Percentiles rank a stretch among this genome's conserved stretches.
These are phyloP conservation scores for Picus viridis DNA, from an alignment of 2,797 vertebrate species.

Conservation along the genomic window DNA sequence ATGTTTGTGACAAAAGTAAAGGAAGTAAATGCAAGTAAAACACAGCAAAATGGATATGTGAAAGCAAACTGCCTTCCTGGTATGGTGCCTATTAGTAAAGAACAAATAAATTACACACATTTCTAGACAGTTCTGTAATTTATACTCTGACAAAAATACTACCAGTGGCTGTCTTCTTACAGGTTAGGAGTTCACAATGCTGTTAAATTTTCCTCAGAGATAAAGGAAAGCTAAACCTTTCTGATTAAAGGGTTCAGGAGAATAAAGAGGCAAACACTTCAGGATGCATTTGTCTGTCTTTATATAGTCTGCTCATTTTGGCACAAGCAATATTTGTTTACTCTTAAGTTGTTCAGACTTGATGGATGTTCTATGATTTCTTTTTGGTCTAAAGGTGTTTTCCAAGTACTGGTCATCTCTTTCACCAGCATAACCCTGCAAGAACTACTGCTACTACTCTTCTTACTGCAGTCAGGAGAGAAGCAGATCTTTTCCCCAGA, in stretches of 20 bases:
- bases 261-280: conserved; percentile 22
- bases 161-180: conserved; percentile 4
- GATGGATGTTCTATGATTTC: conserved; percentile 39
- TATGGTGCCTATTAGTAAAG: conserved; percentile 1
- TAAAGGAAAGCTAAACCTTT: conserved; percentile 40
- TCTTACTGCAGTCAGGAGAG: background rate
- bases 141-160: conserved; percentile 10
- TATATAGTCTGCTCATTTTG: conserved; percentile 20
- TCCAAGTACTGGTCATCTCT: background rate
- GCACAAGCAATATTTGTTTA: conserved; percentile 37
- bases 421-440: background rate
- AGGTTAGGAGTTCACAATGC: conserved; percentile 51
- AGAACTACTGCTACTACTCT: background rate
- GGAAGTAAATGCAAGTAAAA: conserved; percentile 52
- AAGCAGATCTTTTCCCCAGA: background rate
- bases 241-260: conserved; percentile 37
- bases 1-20: conserved; percentile 54
- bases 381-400: conserved; percentile 60
- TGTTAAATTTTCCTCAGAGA: conserved; percentile 33
- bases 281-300: background rate
- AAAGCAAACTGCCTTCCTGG: conserved; percentile 33
- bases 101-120: conserved; percentile 31
- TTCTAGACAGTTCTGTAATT: conserved; percentile 31
- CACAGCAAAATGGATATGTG: conserved; percentile 34
- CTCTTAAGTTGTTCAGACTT: background rate